Evolutionary conservation across 2,888 invertebrate species (phyloP), one percentile per base, ranked within the genome.

Genomic region (Plebejus anna): DNA sequence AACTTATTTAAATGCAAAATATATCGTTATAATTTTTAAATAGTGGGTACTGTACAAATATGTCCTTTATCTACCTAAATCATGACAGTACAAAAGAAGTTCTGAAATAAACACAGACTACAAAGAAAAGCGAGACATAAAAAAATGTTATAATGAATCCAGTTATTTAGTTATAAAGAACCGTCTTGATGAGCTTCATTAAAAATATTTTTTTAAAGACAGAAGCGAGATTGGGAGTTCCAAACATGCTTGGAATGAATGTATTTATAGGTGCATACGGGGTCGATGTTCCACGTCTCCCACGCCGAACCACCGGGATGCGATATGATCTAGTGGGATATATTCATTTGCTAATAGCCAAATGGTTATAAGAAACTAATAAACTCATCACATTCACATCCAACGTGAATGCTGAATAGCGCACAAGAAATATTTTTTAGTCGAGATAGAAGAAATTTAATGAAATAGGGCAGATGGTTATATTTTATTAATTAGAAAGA

Each of bases 251-350:
- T 87, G 90, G 87, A 89, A 88, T 88, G 88, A 85, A 87, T 89
- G 85, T 91, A 93, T 93, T 93, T 91, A 91, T 93, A 93, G 92
- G 86, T 83, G 84, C 86, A 85, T 83, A 85, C 89, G 91, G 92
- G 92, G 92, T 93, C 92, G 92, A 90, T 83, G 92, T 88, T 88
- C 91, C 89, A 72, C 76, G 76, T 91, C 91, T 91, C 92, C 90
- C 91, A 91, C 92, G 90, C 89, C 85, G 90, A 80, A 82, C 82
- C 83, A 82, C 82, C 79, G 81, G 82, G 83, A 81, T 80, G 81
- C 81, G 80, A 78, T 79, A 70, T 77, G 77, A 87, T 89, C 89
- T 87, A 88, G 84, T 87, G 86, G 79, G 79, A 77, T 77, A 78
- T 78, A 76, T 80, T 79, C 61, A 79, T 76, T 78, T 78, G 55